Conservation (phyloP, 2,113 vertebrate species). For the Cnemophilus loriae region DNA sequence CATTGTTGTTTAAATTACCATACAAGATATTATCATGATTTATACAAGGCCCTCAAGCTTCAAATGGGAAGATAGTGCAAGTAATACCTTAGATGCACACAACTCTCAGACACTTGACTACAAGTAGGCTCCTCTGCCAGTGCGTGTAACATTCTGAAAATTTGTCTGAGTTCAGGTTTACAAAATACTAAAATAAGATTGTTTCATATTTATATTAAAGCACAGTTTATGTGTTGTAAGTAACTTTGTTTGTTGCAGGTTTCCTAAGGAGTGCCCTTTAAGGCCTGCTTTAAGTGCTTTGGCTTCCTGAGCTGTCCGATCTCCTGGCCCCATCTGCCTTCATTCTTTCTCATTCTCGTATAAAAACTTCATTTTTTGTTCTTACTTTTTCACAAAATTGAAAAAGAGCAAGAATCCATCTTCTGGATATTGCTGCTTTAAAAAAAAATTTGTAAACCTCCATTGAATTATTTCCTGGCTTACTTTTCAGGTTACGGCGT, state of each 20-base stretch:
- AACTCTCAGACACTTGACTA: not conserved
- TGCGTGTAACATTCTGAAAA: not conserved
- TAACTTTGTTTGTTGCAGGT: not conserved
- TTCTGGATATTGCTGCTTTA: not conserved
- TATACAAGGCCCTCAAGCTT: not conserved
- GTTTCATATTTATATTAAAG: not conserved
- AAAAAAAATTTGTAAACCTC: not conserved
- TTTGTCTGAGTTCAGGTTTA: not conserved
- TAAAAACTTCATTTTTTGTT: not conserved
- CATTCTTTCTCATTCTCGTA: not conserved
- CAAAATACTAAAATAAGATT: not conserved
- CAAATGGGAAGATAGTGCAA: not conserved
- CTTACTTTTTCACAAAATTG: not conserved
- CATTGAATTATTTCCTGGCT: not conserved
- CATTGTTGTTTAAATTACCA: not conserved
- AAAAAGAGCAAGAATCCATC: not conserved
- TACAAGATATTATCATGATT: not conserved
- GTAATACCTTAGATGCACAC: not conserved
- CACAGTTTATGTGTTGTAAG: not conserved
- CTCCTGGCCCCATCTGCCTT: not conserved
- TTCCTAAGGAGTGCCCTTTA: not conserved
- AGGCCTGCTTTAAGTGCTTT: not conserved
- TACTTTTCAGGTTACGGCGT: conserved; percentile 39
- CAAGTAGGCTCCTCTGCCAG: not conserved
- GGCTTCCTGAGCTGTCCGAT: not conserved